Evolutionary conservation across 2,113 vertebrate genomes (phyloP).

Genomic region (Hippocampus comes): DNA sequence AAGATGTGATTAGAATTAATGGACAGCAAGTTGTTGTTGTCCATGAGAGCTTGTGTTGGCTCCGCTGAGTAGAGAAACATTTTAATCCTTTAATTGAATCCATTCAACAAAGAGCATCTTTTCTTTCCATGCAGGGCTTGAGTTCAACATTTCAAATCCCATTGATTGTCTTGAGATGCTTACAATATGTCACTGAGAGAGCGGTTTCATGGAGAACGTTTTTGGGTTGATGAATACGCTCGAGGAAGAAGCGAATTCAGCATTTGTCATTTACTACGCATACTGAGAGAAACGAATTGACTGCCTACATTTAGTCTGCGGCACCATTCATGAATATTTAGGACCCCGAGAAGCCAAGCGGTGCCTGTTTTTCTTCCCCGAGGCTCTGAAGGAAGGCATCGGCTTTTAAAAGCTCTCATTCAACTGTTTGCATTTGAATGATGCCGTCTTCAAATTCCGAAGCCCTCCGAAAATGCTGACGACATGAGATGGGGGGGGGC

Average conservation of each 20-base stretch:
- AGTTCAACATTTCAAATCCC: neutral
- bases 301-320: neutral
- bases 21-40: neutral
- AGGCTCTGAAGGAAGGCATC: constrained; percentile 19
- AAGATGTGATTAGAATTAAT: neutral
- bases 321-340: constrained; percentile 34
- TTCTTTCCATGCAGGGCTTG: neutral
- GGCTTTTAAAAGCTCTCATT: constrained; percentile 3
- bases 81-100: neutral
- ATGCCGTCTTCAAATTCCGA: neutral
- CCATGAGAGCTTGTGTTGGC: neutral
- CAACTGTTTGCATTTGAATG: neutral
- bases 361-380: constrained; percentile 4
- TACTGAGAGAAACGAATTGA: constrained; percentile 15
- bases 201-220: neutral
- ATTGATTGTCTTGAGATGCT: neutral
- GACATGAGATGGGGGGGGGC: neutral
- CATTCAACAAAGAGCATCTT: neutral
- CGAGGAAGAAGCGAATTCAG: neutral
- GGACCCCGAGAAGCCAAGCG: constrained; percentile 15
- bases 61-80: neutral
- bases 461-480: neutral
- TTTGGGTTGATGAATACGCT: constrained; percentile 12
- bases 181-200: neutral
- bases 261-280: constrained; percentile 26